A percentile compares a stretch with the other conserved stretches of the same genome.
Evolutionary conservation across 2,888 invertebrate species (phyloP).

Genomic region (Taphrorychus bicolor): DNA sequence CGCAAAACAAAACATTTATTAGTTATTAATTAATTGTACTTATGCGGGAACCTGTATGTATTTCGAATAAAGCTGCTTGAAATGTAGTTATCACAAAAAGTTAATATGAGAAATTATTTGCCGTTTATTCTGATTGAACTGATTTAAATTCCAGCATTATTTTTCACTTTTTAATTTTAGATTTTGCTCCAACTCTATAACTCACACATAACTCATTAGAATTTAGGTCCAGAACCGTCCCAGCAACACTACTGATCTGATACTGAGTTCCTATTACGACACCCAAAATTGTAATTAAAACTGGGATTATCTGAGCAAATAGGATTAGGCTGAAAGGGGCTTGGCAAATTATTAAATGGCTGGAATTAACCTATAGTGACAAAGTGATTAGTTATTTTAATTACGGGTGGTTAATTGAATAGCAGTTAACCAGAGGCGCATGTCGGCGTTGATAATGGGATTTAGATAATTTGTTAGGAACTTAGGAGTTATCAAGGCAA

Average conservation of each 20-base stretch:
- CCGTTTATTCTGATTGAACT: too few relatives aligned
- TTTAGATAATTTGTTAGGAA: neutral
- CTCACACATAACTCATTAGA: neutral
- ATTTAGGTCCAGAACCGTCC: neutral
- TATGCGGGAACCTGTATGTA: too few relatives aligned
- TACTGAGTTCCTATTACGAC: neutral
- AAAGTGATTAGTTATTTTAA: slow-evolving; percentile 9
- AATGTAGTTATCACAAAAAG: too few relatives aligned
- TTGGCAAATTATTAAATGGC: slow-evolving; percentile 6
- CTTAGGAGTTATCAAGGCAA: neutral
- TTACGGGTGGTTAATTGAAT: neutral
- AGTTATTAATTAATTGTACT: too few relatives aligned
- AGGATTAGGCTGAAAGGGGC: slow-evolving; percentile 5
- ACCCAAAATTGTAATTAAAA: slow-evolving; percentile 1
- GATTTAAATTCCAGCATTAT: too few relatives aligned
- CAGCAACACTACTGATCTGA: neutral
- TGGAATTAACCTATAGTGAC: slow-evolving; percentile 2
- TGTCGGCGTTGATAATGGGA: neutral
- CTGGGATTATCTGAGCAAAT: slow-evolving; percentile 5
- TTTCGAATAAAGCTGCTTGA: too few relatives aligned
- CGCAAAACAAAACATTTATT: too few relatives aligned
- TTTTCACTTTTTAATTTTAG: too few relatives aligned
- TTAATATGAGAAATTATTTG: too few relatives aligned
- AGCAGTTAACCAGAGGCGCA: neutral
- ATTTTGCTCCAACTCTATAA: too few relatives aligned